phyloP scores from a whole-genome alignment of 1,140 invertebrate species.

The Eriosoma lanigerum region DNA sequence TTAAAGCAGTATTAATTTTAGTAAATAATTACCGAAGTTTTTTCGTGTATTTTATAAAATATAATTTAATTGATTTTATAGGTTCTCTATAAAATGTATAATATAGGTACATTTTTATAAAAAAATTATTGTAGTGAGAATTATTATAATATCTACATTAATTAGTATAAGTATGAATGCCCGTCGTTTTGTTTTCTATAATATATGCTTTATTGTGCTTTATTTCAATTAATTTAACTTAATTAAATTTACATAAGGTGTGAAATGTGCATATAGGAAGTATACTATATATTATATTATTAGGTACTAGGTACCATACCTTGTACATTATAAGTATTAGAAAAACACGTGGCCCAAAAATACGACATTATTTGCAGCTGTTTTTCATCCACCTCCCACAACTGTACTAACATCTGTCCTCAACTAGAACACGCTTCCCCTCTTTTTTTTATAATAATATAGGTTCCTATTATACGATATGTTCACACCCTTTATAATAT shows the following conservation, averaged over 20 bases:
- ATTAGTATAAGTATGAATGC: too few relatives aligned
- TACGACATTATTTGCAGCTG: constrained; percentile 26
- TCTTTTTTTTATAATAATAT: neutral
- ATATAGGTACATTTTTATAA: too few relatives aligned
- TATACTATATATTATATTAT: neutral
- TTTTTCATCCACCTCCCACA: constrained; percentile 30
- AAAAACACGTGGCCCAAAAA: constrained; percentile 7
- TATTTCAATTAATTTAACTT: neutral
- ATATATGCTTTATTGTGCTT: neutral
- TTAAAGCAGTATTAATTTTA: too few relatives aligned
- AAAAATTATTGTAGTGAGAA: too few relatives aligned
- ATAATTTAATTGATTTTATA: too few relatives aligned
- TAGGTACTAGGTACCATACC: too few relatives aligned
- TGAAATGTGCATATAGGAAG: neutral
- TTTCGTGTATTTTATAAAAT: too few relatives aligned
- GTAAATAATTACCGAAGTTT: too few relatives aligned
- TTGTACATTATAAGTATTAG: too few relatives aligned
- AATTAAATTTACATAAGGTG: neutral
- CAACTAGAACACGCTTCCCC: neutral
- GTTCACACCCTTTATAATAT: constrained; percentile 3
- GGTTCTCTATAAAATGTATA: too few relatives aligned
- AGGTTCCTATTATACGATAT: neutral
- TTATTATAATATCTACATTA: too few relatives aligned
- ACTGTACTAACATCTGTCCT: constrained; percentile 44
- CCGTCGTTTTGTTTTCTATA: too few relatives aligned